Evolutionary conservation across 2,797 vertebrate genomes (phyloP).

Genomic region (Coccyzus lansbergi): DNA sequence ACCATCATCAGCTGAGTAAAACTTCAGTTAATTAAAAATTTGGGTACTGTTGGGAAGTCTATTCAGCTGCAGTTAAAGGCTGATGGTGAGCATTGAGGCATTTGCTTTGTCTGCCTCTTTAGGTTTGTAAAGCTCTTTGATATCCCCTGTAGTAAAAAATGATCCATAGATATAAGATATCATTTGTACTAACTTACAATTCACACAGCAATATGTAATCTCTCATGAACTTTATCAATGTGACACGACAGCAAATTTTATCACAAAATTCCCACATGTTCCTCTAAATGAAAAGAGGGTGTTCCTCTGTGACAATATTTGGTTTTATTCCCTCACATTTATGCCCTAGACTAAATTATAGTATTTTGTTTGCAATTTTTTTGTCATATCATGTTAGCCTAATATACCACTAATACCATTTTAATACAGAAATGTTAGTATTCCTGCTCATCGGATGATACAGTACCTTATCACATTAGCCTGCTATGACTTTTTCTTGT

Average conservation of each 20-base stretch:
- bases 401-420: constrained; percentile 61
- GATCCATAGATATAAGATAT: background rate
- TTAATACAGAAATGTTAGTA: constrained; percentile 65
- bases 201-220: constrained; percentile 40
- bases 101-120: background rate
- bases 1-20: background rate
- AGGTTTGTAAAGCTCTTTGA: background rate
- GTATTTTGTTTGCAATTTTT: constrained; percentile 73
- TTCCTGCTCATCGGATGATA: background rate
- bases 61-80: background rate
- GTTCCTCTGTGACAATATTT: constrained; percentile 67
- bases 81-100: background rate
- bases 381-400: constrained; percentile 69
- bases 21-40: background rate
- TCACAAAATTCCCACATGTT: constrained; percentile 45
- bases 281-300: constrained; percentile 63
- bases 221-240: constrained; percentile 57
- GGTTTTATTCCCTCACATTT: constrained; percentile 69
- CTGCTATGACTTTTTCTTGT: constrained; percentile 49
- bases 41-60: background rate
- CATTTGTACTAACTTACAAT: constrained; percentile 48
- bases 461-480: constrained; percentile 58
- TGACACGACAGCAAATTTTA: constrained; percentile 48
- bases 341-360: constrained; percentile 73
- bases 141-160: constrained; percentile 9